Evolutionary conservation across 2,797 vertebrate genomes (phyloP), one percentile per base, ranked within the genome.

Genomic region (Mastacembelus armatus): DNA sequence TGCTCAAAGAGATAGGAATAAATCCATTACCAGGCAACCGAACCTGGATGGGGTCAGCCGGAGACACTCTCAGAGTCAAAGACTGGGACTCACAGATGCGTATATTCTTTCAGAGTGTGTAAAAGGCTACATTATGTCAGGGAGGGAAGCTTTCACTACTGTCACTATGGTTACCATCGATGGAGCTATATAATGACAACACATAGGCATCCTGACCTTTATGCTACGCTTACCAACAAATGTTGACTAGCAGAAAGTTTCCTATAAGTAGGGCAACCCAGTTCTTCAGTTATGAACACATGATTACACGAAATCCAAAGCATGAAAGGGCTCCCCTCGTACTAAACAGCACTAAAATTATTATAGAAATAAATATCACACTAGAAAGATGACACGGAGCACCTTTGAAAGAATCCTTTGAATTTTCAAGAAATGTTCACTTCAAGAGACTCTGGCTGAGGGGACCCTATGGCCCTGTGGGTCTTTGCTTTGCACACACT

Each of bases 91-190:
- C 44, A 0, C 19, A 51, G 43, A 42, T 38, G 49, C 45, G 10
- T 38, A 10, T 21, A 19, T 33, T 32, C 78, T 42, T 45, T 52
- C 12, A 32, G 18, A 4, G 19, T 51, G 72, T 79, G 66, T 48
- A 56, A 54, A 76, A 16, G 48, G 48, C 29, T 38, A 7, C 2
- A 2, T 44, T 3, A 1, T 35, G 58, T 57, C 43, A 32, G 39
- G 5, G 58, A 56, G 51, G 45, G 11, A 16, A 19, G 11, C 51
- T 59, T 66, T 40, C 36, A 26, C 9, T 5, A 44, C 50, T 24
- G 63, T 76, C 47, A 62, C 61, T 60, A 6, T 61, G 54, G 39
- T n/a, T 55, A 50, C 38, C 10, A 72, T 70, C 1, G 16, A 74
- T 61, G 36, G 1, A 9, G 24, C 36, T 30, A 1, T 0, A 7